phyloP scores from a whole-genome alignment of 2,888 invertebrate genomes.

The Ormyrus rosae region DNA sequence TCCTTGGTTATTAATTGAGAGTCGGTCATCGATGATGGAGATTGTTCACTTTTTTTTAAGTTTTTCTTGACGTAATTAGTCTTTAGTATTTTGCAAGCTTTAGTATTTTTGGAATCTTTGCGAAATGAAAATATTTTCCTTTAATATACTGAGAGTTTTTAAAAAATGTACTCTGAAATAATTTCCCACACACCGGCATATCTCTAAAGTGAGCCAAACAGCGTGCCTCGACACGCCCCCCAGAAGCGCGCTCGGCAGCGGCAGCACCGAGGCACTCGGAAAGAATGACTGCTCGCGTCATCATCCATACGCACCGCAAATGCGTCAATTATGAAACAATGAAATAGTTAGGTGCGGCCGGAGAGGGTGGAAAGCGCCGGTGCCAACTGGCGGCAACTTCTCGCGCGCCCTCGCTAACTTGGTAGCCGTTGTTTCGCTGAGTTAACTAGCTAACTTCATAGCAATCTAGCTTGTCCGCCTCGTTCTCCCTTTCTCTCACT shows the following conservation, averaged over 20 bases:
- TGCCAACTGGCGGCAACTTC: slow-evolving; percentile 71
- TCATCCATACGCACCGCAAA: slow-evolving; percentile 62
- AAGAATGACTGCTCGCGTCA: too few species aligned
- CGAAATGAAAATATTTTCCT: too few species aligned
- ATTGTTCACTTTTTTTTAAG: too few species aligned
- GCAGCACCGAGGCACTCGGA: slow-evolving; percentile 6
- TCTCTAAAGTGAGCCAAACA: too few species aligned
- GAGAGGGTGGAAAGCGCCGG: slow-evolving; percentile 41
- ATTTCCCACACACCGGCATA: too few species aligned
- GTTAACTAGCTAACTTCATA: slow-evolving; percentile 72
- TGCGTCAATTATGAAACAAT: slow-evolving; percentile 74
- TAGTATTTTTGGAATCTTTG: too few species aligned
- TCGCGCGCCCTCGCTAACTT: slow-evolving; percentile 65
- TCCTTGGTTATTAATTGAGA: slow-evolving; percentile 66
- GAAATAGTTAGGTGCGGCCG: slow-evolving; percentile 69
- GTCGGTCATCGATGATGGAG: neutral
- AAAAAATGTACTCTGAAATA: too few species aligned
- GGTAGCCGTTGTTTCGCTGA: slow-evolving; percentile 69
- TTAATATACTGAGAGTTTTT: too few species aligned
- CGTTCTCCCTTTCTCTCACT: slow-evolving; percentile 34
- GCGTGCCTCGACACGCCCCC: too few species aligned
- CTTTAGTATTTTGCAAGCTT: too few species aligned
- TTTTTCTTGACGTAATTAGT: too few species aligned
- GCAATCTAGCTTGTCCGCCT: slow-evolving; percentile 64
- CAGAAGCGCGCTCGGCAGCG: slow-evolving; percentile 15